These are phyloP conservation scores for Amblyjoppa proteus DNA, from an alignment of 2,888 invertebrate species.

Conservation along the genomic window DNA sequence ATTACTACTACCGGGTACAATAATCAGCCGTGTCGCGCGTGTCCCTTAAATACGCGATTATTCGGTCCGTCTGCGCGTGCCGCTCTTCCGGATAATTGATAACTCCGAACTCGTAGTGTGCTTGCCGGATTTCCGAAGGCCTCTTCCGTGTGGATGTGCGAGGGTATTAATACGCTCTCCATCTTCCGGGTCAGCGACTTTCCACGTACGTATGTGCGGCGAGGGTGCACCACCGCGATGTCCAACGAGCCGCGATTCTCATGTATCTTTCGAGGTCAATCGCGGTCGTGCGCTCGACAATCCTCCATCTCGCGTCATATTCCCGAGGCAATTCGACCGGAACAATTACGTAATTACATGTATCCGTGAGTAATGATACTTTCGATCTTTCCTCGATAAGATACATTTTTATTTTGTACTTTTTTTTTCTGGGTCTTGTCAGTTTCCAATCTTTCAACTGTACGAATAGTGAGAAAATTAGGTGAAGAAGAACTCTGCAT, in stretches of 20 bases:
- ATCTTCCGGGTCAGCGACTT: constrained; percentile 62
- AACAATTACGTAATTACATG: constrained; percentile 15
- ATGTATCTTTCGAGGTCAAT: constrained; percentile 55
- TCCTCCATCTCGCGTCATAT: neutral
- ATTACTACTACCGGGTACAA: constrained; percentile 29
- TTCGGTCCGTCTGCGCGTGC: constrained; percentile 52
- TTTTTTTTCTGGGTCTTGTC: no score
- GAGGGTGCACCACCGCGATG: constrained; percentile 14
- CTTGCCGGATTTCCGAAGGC: constrained; percentile 39
- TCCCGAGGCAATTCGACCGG: neutral
- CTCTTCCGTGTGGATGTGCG: constrained; percentile 1
- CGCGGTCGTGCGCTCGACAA: neutral
- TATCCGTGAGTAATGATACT: neutral
- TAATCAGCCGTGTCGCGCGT: constrained; percentile 52
- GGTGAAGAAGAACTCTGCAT: no score
- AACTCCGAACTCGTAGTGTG: constrained; percentile 16
- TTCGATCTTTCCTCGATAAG: neutral
- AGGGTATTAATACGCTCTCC: constrained; percentile 11
- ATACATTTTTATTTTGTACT: neutral
- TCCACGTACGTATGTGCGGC: constrained; percentile 22
- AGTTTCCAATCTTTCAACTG: no score
- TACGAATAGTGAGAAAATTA: no score
- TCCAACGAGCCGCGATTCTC: constrained; percentile 54
- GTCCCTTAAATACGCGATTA: constrained; percentile 60
- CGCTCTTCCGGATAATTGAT: constrained; percentile 56